These are phyloP conservation scores for Campoplex nolae DNA, from an alignment of 2,888 invertebrate genomes.

Conservation along the genomic window DNA sequence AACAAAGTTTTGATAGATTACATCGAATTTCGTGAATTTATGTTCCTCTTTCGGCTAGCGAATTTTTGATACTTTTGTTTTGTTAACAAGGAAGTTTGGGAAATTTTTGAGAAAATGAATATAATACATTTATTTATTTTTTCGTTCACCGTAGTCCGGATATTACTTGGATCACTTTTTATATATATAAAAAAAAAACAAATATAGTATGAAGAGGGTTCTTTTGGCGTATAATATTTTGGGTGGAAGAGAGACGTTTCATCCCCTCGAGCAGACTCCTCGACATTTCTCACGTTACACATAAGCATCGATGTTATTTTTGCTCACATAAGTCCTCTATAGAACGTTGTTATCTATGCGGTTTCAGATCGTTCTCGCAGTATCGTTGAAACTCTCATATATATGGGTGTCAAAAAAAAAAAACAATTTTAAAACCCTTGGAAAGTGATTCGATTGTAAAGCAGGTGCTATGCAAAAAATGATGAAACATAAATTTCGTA, in stretches of 20 bases:
- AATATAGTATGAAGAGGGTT: conserved; percentile 54
- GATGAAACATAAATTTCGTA: not conserved
- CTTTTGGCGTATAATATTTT: conserved; percentile 20
- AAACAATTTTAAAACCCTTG: conserved; percentile 16
- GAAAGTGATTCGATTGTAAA: not conserved
- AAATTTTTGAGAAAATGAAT: not conserved
- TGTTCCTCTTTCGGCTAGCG: too few relatives aligned
- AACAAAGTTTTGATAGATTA: too few relatives aligned
- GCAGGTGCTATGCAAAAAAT: conserved; percentile 13
- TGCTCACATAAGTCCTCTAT: conserved; percentile 31
- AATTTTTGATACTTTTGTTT: not conserved
- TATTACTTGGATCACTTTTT: conserved; percentile 61
- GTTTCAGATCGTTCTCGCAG: conserved; percentile 54
- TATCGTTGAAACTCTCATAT: conserved; percentile 2
- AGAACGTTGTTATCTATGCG: conserved; percentile 58
- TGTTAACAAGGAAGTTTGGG: not conserved
- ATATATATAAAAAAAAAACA: conserved; percentile 28
- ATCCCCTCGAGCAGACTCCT: conserved; percentile 16
- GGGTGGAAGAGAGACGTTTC: conserved; percentile 31
- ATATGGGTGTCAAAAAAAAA: conserved; percentile 2
- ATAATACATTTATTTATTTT: not conserved
- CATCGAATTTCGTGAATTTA: too few relatives aligned
- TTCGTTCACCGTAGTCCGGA: conserved; percentile 25
- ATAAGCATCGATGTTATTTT: conserved; percentile 51
- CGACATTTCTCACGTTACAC: conserved; percentile 38